A percentile compares a stretch with the other conserved stretches of the same genome.
Evolutionary conservation across 2,888 invertebrate genomes (phyloP).

Genomic region (Liodrosophila aerea): DNA sequence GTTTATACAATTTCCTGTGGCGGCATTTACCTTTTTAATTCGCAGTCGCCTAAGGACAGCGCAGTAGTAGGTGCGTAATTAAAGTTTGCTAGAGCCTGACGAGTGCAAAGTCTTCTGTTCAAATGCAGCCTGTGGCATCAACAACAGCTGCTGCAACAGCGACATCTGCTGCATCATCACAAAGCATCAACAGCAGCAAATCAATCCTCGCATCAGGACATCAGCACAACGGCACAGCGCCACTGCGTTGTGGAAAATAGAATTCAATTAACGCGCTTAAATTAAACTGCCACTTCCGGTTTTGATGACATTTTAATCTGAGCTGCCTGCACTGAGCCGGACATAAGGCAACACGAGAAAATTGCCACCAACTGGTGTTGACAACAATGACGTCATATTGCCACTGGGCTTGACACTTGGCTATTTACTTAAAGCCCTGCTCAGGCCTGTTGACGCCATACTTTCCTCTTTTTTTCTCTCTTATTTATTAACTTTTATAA

Average conservation of each 20-base stretch:
- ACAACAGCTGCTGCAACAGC: conserved; percentile 18
- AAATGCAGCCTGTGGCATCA: conserved; percentile 1
- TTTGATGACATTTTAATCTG: conserved; percentile 79
- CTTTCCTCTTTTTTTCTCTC: not conserved
- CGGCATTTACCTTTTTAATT: conserved; percentile 21
- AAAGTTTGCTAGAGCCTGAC: conserved; percentile 65
- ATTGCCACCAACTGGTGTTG: conserved; percentile 33
- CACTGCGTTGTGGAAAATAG: conserved; percentile 60
- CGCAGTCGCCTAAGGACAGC: conserved; percentile 19
- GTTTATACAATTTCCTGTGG: conserved; percentile 53
- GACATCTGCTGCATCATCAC: conserved; percentile 17
- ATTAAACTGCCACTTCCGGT: conserved; percentile 81
- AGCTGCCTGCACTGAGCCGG: conserved; percentile 22
- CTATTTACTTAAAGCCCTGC: conserved; percentile 36
- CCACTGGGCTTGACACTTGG: conserved; percentile 25
- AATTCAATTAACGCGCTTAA: conserved; percentile 80
- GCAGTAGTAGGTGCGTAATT: conserved; percentile 56
- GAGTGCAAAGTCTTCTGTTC: not conserved
- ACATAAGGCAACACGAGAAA: conserved; percentile 38
- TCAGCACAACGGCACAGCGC: not conserved
- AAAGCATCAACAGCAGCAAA: conserved; percentile 55
- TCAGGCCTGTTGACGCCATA: conserved; percentile 6
- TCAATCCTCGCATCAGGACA: conserved; percentile 61
- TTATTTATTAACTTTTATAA: too few relatives aligned
- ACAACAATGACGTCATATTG: conserved; percentile 40